Conservation (phyloP, 2,797 vertebrate species). For the Miichthys miiuy region DNA sequence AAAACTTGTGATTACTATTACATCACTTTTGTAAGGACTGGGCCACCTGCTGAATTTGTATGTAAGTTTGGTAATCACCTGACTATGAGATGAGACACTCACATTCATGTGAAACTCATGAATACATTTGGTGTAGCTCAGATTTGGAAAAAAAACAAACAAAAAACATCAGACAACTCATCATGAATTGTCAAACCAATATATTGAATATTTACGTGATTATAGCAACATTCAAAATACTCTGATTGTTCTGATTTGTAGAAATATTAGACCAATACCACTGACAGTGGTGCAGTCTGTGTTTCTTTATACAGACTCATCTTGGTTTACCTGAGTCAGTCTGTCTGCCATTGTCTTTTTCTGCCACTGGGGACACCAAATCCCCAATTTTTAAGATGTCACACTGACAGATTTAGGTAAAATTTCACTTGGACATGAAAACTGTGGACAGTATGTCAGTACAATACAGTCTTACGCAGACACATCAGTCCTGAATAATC, state of each 20-base stretch:
- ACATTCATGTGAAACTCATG: no score
- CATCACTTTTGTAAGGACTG: neutral
- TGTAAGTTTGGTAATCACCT: neutral
- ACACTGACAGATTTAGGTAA: neutral
- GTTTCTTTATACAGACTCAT: neutral
- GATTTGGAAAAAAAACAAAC: no score
- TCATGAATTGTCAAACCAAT: neutral
- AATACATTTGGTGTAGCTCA: no score
- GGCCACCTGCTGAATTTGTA: neutral
- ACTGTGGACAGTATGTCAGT: neutral
- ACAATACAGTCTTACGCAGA: neutral
- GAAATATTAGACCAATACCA: neutral
- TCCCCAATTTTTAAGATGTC: neutral
- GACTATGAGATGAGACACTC: neutral
- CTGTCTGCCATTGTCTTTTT: neutral
- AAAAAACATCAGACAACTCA: no score
- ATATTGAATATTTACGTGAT: neutral
- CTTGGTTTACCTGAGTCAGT: neutral
- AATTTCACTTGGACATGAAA: neutral
- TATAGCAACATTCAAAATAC: neutral
- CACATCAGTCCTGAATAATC: neutral
- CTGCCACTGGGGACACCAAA: neutral
- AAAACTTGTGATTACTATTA: neutral
- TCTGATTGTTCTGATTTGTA: neutral
- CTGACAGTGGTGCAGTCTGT: neutral